Evolutionary conservation across 2,888 invertebrate genomes (phyloP), one percentile per base, ranked within the genome.

Genomic region (Drosophila anomalipes): DNA sequence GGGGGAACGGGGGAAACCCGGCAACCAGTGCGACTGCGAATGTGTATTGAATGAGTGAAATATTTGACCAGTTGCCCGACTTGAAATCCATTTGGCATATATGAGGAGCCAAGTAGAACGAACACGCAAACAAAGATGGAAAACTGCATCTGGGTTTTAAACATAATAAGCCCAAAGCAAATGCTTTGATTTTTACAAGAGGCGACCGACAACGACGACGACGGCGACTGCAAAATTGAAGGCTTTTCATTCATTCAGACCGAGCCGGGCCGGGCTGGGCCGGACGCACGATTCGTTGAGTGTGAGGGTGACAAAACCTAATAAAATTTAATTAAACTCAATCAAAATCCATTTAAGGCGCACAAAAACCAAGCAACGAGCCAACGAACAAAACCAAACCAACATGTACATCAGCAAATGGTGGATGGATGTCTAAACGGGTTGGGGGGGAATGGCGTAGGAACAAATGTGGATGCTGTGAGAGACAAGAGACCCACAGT

Each of bases 281-380:
- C 88, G 90, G 85, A 83, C 85, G 88, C 70, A 73, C 66, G 64
- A 54, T 58, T 65, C 59, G 47, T 60, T 47, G 54, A 67, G 67
- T 71, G 64, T 75, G 83, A 84, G 92, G 91, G 92, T 92, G 92
- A 92, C 92, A 92, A 93, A 93, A 91, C 91, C 90, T 92, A 93
- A 93, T 93, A 91, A 93, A 93, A 92, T 88, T 93, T 93, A 93
- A 93, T 93, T 93, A 93, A 93, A 92, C 92, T 91, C 92, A 93
- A 93, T 93, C 92, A 93, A 92, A 92, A 89, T 89, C 89, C 92
- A 92, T 92, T 92, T 91, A 92, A 89, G 90, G 82, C 80, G 66
- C 74, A 76, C 77, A 84, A 75, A 86, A 71, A 64, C 65, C 65
- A 64, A 66, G 28, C 51, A 52, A 52, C 64, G 65, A 51, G 32